Evolutionary conservation across 1,140 invertebrate species (phyloP).

Genomic region (Phymastichus coffea): DNA sequence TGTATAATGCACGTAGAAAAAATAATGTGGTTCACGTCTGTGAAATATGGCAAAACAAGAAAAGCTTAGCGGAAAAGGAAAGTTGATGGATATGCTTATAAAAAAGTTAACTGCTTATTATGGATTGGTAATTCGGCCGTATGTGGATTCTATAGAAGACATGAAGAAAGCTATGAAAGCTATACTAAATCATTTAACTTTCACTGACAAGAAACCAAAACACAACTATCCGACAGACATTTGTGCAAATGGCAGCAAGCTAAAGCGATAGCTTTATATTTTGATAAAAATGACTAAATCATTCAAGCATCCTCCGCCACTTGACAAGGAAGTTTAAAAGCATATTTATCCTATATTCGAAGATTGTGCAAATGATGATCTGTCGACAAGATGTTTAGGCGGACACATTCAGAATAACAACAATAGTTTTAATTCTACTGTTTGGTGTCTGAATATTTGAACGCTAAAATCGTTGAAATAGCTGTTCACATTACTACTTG

Average conservation of each 20-base stretch:
- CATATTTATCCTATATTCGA: too few species aligned
- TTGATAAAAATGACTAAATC: too few species aligned
- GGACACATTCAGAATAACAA: too few species aligned
- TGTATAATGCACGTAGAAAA: not conserved
- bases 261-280: not conserved
- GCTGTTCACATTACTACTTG: too few species aligned
- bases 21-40: not conserved
- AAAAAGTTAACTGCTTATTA: not conserved
- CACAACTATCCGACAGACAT: not conserved
- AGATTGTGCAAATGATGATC: too few species aligned
- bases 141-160: not conserved
- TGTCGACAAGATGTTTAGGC: too few species aligned
- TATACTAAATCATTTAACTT: not conserved
- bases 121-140: not conserved
- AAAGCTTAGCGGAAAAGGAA: not conserved
- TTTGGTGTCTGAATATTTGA: too few species aligned
- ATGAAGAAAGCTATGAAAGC: not conserved
- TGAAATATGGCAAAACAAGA: not conserved
- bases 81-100: not conserved
- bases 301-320: not conserved
- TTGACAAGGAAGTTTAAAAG: not conserved
- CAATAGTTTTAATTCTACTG: too few species aligned
- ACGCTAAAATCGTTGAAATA: too few species aligned
- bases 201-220: not conserved
- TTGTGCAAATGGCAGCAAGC: not conserved